Conservation (phyloP, 2,797 vertebrate species). For the Myoxocephalus aenaeus region DNA sequence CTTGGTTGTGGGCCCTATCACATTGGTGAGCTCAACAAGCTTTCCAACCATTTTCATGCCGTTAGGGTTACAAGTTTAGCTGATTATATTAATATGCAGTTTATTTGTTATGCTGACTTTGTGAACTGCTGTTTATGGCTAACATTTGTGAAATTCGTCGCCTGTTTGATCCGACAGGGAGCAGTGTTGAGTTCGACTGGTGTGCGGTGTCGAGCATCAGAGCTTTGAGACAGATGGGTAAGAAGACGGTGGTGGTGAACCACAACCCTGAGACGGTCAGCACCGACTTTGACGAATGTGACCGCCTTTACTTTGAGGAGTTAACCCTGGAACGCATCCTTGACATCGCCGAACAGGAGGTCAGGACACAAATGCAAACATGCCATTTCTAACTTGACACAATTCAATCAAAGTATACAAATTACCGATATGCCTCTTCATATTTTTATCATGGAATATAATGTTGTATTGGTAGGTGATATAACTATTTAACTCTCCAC, state of each 20-base stretch:
- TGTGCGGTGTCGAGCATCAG: conserved; percentile 96
- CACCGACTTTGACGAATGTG: conserved; percentile 97
- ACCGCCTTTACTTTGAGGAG: conserved; percentile 97
- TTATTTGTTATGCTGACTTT: neutral
- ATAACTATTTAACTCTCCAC: neutral
- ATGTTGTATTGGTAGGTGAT: neutral
- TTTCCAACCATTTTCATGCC: neutral
- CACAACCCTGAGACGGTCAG: conserved; percentile 98
- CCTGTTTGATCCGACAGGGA: conserved; percentile 82
- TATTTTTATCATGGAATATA: neutral
- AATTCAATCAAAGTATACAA: neutral
- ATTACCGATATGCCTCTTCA: neutral
- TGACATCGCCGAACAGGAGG: conserved; percentile 95
- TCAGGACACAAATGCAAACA: conserved; percentile 65
- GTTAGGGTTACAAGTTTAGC: neutral
- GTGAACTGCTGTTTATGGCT: neutral
- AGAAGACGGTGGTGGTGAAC: conserved; percentile 93
- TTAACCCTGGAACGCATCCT: conserved; percentile 94
- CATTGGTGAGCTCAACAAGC: conserved; percentile 87
- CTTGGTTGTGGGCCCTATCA: conserved; percentile 96
- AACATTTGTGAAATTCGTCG: neutral
- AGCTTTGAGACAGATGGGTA: conserved; percentile 90
- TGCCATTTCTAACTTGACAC: neutral
- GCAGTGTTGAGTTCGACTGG: conserved; percentile 98
- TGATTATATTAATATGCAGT: neutral